These are phyloP conservation scores for Hoplostethus mediterraneus DNA, from an alignment of 2,797 vertebrate genomes.

Conservation along the genomic window DNA sequence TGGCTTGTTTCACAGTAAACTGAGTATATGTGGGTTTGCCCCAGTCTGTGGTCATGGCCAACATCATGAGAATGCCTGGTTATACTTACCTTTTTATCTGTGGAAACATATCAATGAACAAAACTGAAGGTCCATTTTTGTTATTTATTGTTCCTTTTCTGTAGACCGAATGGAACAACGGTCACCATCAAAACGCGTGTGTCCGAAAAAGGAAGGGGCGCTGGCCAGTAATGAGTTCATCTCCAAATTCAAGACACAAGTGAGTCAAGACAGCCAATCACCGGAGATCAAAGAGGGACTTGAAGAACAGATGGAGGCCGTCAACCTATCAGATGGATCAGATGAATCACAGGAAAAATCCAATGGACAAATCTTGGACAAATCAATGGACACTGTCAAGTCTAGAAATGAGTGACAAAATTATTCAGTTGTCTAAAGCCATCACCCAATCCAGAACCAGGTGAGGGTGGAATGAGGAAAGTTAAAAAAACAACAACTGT, in stretches of 20 bases:
- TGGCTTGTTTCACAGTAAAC: no score
- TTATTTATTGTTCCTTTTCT: conserved; percentile 11
- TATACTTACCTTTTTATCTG: background rate
- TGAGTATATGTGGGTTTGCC: no score
- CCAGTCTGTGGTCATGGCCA: no score
- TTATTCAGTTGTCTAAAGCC: background rate
- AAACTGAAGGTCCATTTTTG: background rate
- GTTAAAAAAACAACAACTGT: background rate
- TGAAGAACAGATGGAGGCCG: conserved; percentile 59
- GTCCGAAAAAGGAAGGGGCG: conserved; percentile 79
- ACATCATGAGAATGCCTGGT: no score
- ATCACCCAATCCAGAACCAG: background rate
- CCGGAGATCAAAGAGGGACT: conserved; percentile 40
- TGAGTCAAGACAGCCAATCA: conserved; percentile 39
- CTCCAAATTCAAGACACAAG: conserved; percentile 74
- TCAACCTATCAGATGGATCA: conserved; percentile 55
- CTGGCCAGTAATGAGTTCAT: conserved; percentile 86
- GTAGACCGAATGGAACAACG: conserved; percentile 75
- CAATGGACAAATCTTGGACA: conserved; percentile 61
- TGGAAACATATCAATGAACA: background rate
- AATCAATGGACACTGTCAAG: background rate
- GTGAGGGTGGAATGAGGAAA: background rate
- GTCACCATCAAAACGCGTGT: conserved; percentile 54
- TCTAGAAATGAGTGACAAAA: conserved; percentile 9
- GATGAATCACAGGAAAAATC: conserved; percentile 40